Percentiles rank a stretch among this genome's conserved stretches.
Conservation (phyloP, 2,888 invertebrate species). For the Gari tellinella region DNA sequence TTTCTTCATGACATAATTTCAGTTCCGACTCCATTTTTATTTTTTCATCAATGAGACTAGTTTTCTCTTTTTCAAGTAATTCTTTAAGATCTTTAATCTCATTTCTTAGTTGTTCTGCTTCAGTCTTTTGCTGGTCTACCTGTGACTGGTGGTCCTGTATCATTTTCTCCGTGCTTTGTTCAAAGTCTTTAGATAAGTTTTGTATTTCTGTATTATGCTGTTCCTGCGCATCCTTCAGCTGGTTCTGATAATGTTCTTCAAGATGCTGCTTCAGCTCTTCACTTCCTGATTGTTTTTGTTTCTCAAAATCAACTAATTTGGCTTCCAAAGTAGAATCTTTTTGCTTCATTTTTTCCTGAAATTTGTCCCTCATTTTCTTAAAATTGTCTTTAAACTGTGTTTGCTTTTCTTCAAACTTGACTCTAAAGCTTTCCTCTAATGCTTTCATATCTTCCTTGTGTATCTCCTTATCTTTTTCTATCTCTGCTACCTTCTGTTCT, state of each 20-base stretch:
- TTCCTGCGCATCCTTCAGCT: constrained; percentile 63
- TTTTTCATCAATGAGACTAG: neutral
- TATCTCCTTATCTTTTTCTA: constrained; percentile 52
- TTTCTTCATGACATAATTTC: too few species aligned
- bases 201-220: constrained; percentile 58
- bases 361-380: constrained; percentile 74
- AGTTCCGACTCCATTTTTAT: constrained; percentile 1
- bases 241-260: constrained; percentile 66
- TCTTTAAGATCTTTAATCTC: constrained; percentile 35
- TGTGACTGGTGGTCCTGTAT: constrained; percentile 31
- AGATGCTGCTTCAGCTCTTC: constrained; percentile 66
- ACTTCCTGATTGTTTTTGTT: constrained; percentile 75
- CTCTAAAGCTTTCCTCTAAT: constrained; percentile 70
- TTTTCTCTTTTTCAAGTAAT: constrained; percentile 18
- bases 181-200: constrained; percentile 63
- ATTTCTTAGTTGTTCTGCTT: constrained; percentile 14
- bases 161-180: constrained; percentile 53
- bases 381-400: constrained; percentile 75
- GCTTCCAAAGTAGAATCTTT: constrained; percentile 75
- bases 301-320: constrained; percentile 66
- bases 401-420: constrained; percentile 76
- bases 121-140: constrained; percentile 2
- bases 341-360: constrained; percentile 72
- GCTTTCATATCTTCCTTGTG: constrained; percentile 62
- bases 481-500: constrained; percentile 9